These are phyloP conservation scores for Lucilia cuprina DNA, from an alignment of 1,140 invertebrate genomes.

Conservation along the genomic window DNA sequence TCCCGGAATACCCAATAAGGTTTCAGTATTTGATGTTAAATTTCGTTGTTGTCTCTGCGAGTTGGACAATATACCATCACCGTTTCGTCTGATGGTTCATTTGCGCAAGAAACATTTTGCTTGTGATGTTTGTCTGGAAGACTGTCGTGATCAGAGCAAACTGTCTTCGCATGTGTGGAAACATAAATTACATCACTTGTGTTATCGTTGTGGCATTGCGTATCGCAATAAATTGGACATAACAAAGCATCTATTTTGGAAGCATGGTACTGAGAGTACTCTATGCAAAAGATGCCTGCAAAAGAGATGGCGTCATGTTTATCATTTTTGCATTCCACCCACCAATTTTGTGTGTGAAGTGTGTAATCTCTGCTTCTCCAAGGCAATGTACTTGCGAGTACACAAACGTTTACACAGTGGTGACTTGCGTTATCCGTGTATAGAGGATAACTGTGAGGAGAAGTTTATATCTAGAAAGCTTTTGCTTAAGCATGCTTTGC, in stretches of 20 bases:
- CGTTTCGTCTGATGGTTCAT: slow-evolving; percentile 86
- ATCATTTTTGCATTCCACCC: slow-evolving; percentile 86
- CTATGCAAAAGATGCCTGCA: slow-evolving; percentile 83
- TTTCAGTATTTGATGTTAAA: slow-evolving; percentile 65
- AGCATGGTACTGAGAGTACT: slow-evolving; percentile 86
- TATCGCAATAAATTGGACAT: slow-evolving; percentile 87
- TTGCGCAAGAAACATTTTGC: slow-evolving; percentile 80
- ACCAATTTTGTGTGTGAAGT: slow-evolving; percentile 79
- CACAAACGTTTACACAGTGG: slow-evolving; percentile 79
- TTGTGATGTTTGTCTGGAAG: slow-evolving; percentile 85
- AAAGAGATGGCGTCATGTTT: slow-evolving; percentile 89
- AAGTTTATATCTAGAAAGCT: slow-evolving; percentile 84
- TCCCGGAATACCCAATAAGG: slow-evolving; percentile 73
- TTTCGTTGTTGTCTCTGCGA: slow-evolving; percentile 80
- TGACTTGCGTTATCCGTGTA: slow-evolving; percentile 76
- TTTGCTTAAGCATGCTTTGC: slow-evolving; percentile 72
- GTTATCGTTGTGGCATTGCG: slow-evolving; percentile 83
- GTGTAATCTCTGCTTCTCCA: slow-evolving; percentile 76
- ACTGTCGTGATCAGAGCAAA: slow-evolving; percentile 74
- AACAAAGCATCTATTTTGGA: slow-evolving; percentile 88
- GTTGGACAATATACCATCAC: slow-evolving; percentile 76
- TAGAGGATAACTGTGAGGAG: slow-evolving; percentile 72
- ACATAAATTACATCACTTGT: slow-evolving; percentile 84
- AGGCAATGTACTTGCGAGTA: slow-evolving; percentile 80
- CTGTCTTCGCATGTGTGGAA: slow-evolving; percentile 87